Percentiles rank a stretch among this genome's conserved stretches.
Conservation (phyloP, 2,113 vertebrate species). For the Halichoeres trimaculatus region DNA sequence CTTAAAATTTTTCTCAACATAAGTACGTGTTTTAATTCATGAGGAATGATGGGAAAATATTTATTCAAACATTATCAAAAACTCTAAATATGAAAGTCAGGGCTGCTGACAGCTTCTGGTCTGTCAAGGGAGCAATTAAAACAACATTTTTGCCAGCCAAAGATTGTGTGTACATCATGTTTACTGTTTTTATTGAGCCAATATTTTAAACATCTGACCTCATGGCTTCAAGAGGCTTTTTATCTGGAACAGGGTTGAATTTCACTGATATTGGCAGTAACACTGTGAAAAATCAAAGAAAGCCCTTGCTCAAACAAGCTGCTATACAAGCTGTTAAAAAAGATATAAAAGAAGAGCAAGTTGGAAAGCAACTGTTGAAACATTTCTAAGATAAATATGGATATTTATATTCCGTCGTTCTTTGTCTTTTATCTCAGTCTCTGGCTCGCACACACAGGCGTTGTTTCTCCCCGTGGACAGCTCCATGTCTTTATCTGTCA, state of each 20-base stretch:
- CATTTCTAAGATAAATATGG: conserved; percentile 12
- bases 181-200: background rate
- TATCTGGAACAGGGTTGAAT: background rate
- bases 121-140: no score
- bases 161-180: no score
- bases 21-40: no score
- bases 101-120: no score
- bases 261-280: background rate
- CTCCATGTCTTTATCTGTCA: conserved; percentile 76
- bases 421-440: conserved; percentile 52
- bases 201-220: background rate
- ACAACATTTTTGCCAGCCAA: no score
- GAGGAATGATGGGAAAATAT: no score
- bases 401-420: conserved; percentile 36
- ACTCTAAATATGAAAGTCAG: no score
- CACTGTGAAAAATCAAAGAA: background rate
- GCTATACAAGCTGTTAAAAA: background rate
- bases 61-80: no score
- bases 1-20: background rate
- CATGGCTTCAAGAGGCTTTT: background rate
- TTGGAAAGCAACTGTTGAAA: conserved; percentile 11
- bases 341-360: background rate
- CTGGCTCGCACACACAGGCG: conserved; percentile 12
- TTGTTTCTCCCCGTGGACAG: conserved; percentile 58
- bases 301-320: background rate